These are phyloP conservation scores for Ormyrus pomaceus DNA, from an alignment of 2,888 invertebrate genomes.

Conservation along the genomic window DNA sequence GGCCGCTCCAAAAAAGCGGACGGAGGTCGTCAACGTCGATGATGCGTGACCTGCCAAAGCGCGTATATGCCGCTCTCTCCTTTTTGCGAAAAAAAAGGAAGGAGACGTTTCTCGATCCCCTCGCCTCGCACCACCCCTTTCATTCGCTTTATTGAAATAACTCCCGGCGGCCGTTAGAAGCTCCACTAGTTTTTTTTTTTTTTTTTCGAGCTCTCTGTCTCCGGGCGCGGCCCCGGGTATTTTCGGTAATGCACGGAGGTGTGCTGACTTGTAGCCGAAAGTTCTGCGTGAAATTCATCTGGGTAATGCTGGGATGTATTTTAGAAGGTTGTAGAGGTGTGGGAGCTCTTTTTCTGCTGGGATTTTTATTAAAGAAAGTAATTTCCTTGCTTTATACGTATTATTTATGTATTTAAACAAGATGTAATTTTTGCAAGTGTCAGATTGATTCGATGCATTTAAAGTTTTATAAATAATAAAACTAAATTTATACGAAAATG, in stretches of 20 bases:
- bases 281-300: not conserved
- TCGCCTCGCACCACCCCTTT: conserved; percentile 34
- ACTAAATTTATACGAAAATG: too few species aligned
- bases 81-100: too few species aligned
- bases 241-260: not conserved
- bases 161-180: conserved; percentile 44
- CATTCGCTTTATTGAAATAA: conserved; percentile 68
- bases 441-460: too few species aligned
- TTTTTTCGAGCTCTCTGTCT: not conserved
- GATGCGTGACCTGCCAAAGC: conserved; percentile 66
- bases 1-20: conserved; percentile 64
- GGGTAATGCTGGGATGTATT: not conserved
- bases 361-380: too few species aligned
- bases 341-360: too few species aligned
- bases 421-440: too few species aligned
- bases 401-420: too few species aligned
- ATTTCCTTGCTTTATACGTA: too few species aligned
- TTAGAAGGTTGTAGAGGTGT: too few species aligned
- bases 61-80: too few species aligned
- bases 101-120: not conserved
- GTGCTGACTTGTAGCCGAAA: conserved; percentile 16
- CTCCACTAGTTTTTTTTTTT: conserved; percentile 4
- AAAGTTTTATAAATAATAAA: too few species aligned
- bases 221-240: too few species aligned
- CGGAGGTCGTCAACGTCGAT: conserved; percentile 74